phyloP scores from a whole-genome alignment of 37 sponge, comb jelly and placozoan species.

The Geodia barretti region DNA sequence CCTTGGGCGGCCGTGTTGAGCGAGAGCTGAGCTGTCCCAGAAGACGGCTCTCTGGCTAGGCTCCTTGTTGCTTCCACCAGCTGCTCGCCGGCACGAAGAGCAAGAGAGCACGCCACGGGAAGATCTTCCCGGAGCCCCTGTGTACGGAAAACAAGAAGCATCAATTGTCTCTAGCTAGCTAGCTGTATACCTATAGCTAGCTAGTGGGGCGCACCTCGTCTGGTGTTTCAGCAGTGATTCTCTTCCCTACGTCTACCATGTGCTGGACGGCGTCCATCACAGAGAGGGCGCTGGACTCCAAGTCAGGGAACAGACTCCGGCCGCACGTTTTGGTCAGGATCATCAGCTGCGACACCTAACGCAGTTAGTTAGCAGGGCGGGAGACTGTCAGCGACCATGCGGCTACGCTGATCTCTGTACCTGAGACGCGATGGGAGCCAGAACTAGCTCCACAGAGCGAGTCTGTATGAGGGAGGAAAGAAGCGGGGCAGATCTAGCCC shows the following conservation, averaged over 20 bases:
- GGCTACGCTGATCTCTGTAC: constrained; percentile 28
- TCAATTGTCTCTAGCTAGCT: background rate
- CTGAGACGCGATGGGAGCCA: constrained; percentile 67
- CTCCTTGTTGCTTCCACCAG: constrained; percentile 43
- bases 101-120: constrained; percentile 23
- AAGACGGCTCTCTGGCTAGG: constrained; percentile 10
- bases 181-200: background rate
- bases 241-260: constrained; percentile 28
- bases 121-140: constrained; percentile 45
- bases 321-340: constrained; percentile 17
- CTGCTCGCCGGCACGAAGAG: constrained; percentile 19
- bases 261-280: constrained; percentile 53
- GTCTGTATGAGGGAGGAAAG: constrained; percentile 55
- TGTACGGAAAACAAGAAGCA: background rate
- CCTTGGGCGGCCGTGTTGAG: constrained; percentile 36
- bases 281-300: constrained; percentile 22
- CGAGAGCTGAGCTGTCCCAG: background rate
- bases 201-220: constrained; percentile 17
- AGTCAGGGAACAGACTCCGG: constrained; percentile 16
- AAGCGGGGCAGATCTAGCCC: background rate
- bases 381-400: background rate
- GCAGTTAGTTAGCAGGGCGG: background rate
- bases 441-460: constrained; percentile 50
- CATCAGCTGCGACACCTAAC: constrained; percentile 58
- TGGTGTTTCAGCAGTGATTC: constrained; percentile 8